These are phyloP conservation scores for Eulithis testata DNA, from an alignment of 2,888 invertebrate genomes.

Conservation along the genomic window DNA sequence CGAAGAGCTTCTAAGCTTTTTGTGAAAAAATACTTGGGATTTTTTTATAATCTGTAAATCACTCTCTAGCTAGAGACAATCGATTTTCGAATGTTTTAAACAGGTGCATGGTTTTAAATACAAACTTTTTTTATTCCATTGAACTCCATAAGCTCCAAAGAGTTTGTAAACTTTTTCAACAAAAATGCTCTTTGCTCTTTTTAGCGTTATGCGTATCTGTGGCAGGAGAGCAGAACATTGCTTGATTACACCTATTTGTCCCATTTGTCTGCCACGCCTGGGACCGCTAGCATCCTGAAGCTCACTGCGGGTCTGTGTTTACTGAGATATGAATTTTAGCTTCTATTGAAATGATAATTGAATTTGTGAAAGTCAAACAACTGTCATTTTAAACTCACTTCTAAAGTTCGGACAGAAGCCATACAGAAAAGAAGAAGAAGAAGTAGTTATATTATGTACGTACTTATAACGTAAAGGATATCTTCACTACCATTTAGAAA, in stretches of 20 bases:
- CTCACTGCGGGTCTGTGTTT: slow-evolving; percentile 26
- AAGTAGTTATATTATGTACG: no score
- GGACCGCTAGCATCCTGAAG: slow-evolving; percentile 40
- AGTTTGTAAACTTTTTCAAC: background rate
- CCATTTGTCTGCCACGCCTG: slow-evolving; percentile 52
- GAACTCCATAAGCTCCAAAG: background rate
- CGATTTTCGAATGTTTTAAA: no score
- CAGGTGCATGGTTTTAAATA: no score
- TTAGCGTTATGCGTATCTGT: slow-evolving; percentile 5
- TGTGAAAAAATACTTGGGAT: no score
- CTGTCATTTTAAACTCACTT: no score
- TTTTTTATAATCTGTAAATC: no score
- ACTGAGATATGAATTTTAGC: slow-evolving; percentile 16
- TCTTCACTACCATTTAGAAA: slow-evolving; percentile 27
- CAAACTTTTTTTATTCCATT: no score
- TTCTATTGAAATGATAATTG: background rate
- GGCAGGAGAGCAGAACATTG: slow-evolving; percentile 29
- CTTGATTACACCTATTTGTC: slow-evolving; percentile 67
- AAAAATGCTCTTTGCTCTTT: background rate
- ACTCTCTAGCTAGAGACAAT: no score
- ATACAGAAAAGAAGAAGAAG: no score
- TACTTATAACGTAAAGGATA: slow-evolving; percentile 21
- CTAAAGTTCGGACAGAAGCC: no score
- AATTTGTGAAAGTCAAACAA: no score
- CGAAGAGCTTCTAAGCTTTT: no score